phyloP scores from a whole-genome alignment of 2,797 vertebrate genomes.

The Balearica regulorum region DNA sequence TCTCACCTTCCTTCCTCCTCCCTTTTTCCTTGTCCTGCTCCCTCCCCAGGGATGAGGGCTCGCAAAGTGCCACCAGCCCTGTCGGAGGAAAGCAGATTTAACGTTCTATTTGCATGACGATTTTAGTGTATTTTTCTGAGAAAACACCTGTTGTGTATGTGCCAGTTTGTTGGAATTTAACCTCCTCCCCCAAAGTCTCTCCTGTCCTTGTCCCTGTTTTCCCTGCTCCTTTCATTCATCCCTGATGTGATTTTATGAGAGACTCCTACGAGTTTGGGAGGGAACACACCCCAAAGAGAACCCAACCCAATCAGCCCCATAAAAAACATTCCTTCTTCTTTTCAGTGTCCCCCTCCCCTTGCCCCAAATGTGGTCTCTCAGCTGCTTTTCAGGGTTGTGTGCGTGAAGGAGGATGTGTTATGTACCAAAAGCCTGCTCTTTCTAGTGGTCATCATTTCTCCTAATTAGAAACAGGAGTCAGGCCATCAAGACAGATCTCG shows the following conservation, averaged over 20 bases:
- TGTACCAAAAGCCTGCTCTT: slow-evolving; percentile 10
- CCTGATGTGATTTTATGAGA: slow-evolving; percentile 62
- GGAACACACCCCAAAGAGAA: slow-evolving; percentile 54
- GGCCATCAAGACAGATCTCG: not conserved
- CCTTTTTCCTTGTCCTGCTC: slow-evolving; percentile 42
- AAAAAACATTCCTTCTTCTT: not conserved
- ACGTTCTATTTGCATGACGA: slow-evolving; percentile 77
- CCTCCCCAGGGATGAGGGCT: slow-evolving; percentile 30
- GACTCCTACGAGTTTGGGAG: slow-evolving; percentile 56
- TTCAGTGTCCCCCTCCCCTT: not conserved
- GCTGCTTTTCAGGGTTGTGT: not conserved
- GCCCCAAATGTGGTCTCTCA: not conserved
- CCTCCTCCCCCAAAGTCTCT: slow-evolving; percentile 11
- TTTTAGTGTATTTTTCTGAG: slow-evolving; percentile 82
- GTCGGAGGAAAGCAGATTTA: slow-evolving; percentile 61
- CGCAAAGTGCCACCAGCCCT: slow-evolving; percentile 20
- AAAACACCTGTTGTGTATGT: slow-evolving; percentile 81
- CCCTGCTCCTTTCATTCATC: not conserved
- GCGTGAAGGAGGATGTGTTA: not conserved
- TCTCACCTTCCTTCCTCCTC: slow-evolving; percentile 42
- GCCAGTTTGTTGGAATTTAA: slow-evolving; percentile 74
- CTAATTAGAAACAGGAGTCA: not conserved
- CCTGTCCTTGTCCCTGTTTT: slow-evolving; percentile 8
- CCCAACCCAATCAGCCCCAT: slow-evolving; percentile 52
- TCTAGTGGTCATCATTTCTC: not conserved